Evolutionary conservation across 2,113 vertebrate species (phyloP), one percentile per base, ranked within the genome.

Genomic region (Bolborhynchus lineola): DNA sequence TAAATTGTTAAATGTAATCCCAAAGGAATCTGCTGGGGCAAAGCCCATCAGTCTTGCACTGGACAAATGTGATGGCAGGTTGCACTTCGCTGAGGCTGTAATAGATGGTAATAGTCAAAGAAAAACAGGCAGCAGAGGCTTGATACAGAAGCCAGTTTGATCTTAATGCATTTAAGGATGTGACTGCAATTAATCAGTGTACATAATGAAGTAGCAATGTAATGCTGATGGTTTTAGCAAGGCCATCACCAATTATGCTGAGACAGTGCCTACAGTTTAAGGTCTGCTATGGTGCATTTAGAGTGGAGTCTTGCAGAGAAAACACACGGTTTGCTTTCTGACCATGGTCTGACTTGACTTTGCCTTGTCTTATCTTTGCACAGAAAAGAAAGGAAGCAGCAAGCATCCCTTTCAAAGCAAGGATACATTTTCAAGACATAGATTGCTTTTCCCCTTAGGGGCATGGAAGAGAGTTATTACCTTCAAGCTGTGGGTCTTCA

Each of bases 101-200:
- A 53, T 50, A 62, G 19, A 72, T 49, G 31, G 25, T 29, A 65
- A 46, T 20, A 74, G 29, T n/a, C 5, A n/a, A 82, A 92, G 37
- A 70, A 83, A 77, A n/a, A 25, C 42, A 72, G n/a, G 41, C 35
- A 82, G 28, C 39, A 87, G 57, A 79, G 15, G 31, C 63, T 80
- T 62, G 35, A 41, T 76, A 49, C 9, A 90, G 74, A 88, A 87
- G 15, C 13, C 46, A 59, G 28, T 64, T 90, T 85, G 53, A 37
- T 87, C 49, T 41, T 82, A 72, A 70, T 79, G 28, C 63, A 74
- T 35, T 39, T 60, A 46, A 75, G 23, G 47, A 84, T 75, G 77
- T 80, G 63, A n/a, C 75, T 79, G 59, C 82, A 95, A 62, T 88
- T 96, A 95, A 77, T 80, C 71, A 57, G 37, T 39, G 52, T 77